Evolutionary conservation across 1,140 invertebrate species (phyloP), one percentile per base, ranked within the genome.

Genomic region (Brachionus rotundiformis): DNA sequence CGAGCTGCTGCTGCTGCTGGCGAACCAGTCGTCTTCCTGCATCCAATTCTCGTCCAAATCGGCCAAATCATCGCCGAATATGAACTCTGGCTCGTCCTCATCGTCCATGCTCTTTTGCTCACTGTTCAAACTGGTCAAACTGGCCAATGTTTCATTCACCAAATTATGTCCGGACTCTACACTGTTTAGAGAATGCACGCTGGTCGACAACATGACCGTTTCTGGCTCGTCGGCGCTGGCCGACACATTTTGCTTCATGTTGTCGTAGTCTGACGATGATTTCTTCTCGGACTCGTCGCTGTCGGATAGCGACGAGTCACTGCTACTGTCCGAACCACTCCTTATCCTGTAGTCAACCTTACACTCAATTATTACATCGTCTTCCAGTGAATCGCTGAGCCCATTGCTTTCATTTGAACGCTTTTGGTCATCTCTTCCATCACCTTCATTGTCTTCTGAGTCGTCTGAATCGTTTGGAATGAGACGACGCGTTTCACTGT

Each of bases 41-140:
- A 79, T 31, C 76, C 76, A 79, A 41, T 63, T 63, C 31, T 79
- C 47, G 27, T 59, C 47, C 76, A 79, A 41, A 59, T 79, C 59
- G 1, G 2, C 10, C 54, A 79, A 79, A 41, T 63, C 76, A 0
- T 79, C 76, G 25, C 19, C 75, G n/a, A 79, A 59, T 4, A 59
- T 41, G 8, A 33, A 36, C 19, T 79, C 47, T 3, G 44, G 36
- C 23, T 61, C 76, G 3, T 79, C 47, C 0, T 39, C 59, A 6
- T 79, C 76, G 4, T 79, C 76, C 41, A 27, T 3, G n/a, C 39
- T 73, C 19, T 27, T 73, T 25, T 44, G 10, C 13, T 25, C 19
- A 73, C 29, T 31, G n/a, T 27, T 73, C 33, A 73, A n/a, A 25
- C 68, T 73, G 25, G 68, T 29, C 27, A 68, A 68, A 41, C 63